Base-by-base conservation (phyloP, 2,113 vertebrate species). In the Esox niger region DNA sequence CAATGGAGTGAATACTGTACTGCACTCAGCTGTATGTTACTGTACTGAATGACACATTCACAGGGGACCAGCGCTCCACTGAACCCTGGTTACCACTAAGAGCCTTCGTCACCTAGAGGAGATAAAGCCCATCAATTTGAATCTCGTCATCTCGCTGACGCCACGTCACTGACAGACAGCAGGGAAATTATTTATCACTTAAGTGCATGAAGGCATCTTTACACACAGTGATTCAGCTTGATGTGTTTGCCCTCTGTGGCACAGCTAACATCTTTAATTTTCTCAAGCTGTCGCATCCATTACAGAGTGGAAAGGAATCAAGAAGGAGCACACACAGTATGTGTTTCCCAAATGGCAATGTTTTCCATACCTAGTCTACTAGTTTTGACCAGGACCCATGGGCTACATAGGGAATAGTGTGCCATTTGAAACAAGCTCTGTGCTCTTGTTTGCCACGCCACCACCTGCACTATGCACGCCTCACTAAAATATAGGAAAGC, bases 211-310 rank as follows among this genome's bases (percentile, higher is more conserved):
- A 73, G 66, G 70, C 52, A 17, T n/a, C 43, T 69, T 74, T 71
- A 73, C 72, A 56, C 63, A 58, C 49, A 27, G 46, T 76, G 59
- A 74, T 63, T 74, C 61, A 66, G 60, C 66, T 38, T 67, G 71
- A 77, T 69, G 59, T 33, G 26, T 80, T 82, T 38, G 62, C 75
- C 74, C 73, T 74, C 65, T 46, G 21, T 56, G 20, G 62, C 62
- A 61, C 33, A 74, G 78, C 38, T 58, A 64, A 70, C 67, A 55
- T 79, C 70, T 82, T 84, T 82, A 62, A 83, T 87, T 82, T 77
- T 73, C 82, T 67, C 66, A 64, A 58, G 46, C 69, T 77, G 80
- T 78, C 75, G 79, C 65, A 73, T 78, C 69, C 75, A 73, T 78
- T 73, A 66, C 32, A 54, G 64, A 38, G 26, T 75, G 65, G 47